Evolutionary conservation across 2,888 invertebrate genomes (phyloP).

Genomic region (Dynastes tityus): DNA sequence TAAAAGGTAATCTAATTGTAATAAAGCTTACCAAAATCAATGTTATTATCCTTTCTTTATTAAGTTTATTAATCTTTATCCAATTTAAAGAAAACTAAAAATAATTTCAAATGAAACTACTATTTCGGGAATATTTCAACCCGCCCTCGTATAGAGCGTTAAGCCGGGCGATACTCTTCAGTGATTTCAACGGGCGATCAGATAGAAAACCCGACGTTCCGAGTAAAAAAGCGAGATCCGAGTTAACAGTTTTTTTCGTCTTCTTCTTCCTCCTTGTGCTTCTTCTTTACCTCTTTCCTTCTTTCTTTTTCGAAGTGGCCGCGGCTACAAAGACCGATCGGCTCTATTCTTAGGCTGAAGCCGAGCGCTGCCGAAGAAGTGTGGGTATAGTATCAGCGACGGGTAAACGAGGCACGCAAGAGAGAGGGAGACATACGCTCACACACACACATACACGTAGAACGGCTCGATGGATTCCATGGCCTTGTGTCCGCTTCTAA

Average conservation of each 20-base stretch:
- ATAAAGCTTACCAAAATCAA: no score
- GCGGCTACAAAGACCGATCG: conserved; percentile 64
- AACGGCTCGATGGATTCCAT: conserved; percentile 62
- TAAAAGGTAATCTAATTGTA: no score
- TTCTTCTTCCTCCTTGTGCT: neutral
- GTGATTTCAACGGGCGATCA: conserved; percentile 67
- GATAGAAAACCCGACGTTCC: conserved; percentile 65
- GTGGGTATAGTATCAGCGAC: conserved; percentile 62
- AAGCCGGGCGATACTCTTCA: conserved; percentile 61
- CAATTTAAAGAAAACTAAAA: no score
- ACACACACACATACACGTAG: neutral
- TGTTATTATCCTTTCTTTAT: no score
- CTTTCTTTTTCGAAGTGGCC: conserved; percentile 60
- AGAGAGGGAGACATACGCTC: neutral
- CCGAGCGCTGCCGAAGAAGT: conserved; percentile 61
- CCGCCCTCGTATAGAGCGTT: conserved; percentile 5
- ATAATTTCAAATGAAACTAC: no score
- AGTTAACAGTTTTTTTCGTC: conserved; percentile 41
- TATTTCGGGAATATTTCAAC: no score
- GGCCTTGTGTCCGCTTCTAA: conserved; percentile 68
- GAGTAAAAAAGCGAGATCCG: conserved; percentile 46
- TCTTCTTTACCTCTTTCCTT: neutral
- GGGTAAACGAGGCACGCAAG: neutral
- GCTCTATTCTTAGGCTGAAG: conserved; percentile 65
- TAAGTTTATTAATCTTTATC: no score